A percentile compares a stretch with the other conserved stretches of the same genome.
These are phyloP conservation scores for Sapayoa aenigma DNA, from an alignment of 2,113 vertebrate species.

Conservation along the genomic window DNA sequence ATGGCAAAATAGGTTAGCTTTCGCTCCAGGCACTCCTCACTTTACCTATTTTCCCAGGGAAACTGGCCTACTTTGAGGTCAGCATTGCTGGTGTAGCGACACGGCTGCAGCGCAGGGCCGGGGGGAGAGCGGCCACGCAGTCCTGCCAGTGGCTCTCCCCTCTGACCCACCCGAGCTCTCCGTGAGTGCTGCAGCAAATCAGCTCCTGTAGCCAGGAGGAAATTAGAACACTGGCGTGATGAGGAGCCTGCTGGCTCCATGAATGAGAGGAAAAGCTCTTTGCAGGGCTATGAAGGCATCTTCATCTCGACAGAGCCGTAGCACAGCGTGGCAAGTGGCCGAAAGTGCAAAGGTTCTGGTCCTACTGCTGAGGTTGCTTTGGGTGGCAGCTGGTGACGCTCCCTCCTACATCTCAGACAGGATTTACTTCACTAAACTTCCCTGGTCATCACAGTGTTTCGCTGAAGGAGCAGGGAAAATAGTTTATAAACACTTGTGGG, in stretches of 20 bases:
- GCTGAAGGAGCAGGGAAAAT: neutral
- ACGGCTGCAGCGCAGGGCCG: neutral
- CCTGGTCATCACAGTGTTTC: neutral
- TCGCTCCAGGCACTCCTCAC: slow-evolving; percentile 23
- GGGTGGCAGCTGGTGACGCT: accelerated
- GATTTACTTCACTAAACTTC: neutral
- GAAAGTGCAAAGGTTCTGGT: accelerated
- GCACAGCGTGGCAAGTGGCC: accelerated
- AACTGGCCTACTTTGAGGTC: slow-evolving; percentile 71
- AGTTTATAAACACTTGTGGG: neutral
- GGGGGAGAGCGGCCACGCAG: neutral
- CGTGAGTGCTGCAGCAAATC: neutral
- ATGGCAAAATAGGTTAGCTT: slow-evolving; percentile 58
- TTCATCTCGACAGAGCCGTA: neutral
- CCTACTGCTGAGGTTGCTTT: neutral
- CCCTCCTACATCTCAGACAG: neutral
- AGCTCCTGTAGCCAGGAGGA: neutral
- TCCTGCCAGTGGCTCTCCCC: neutral
- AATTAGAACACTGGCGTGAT: neutral
- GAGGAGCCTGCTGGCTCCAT: neutral
- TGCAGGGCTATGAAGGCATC: neutral
- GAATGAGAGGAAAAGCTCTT: neutral
- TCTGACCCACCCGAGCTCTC: neutral
- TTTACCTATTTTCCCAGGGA: slow-evolving; percentile 62
- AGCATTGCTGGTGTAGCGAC: neutral